Evolutionary conservation across 2,888 invertebrate genomes (phyloP), one percentile per base, ranked within the genome.

Genomic region (Eilema griseolum): DNA sequence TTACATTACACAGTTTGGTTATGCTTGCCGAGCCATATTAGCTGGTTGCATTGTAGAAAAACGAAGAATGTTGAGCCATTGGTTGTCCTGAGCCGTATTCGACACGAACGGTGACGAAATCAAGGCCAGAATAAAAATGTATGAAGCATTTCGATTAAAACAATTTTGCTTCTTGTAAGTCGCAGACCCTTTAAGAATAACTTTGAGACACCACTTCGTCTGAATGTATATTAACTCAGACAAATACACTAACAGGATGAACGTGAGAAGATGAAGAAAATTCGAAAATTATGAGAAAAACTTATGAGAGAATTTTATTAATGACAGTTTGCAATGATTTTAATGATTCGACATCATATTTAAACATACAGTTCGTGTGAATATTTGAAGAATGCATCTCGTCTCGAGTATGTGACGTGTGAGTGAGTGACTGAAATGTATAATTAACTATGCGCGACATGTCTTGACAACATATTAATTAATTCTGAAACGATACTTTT

Each of bases 91-190:
- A 88, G 88, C 81, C 84, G 85, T 83, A 81, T 83, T 84, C 86
- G 83, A 88, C 92, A 86, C 92, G 85, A 78, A 71, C 83, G 84
- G 90, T 89, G 91, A 86, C 85, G 85, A 85, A n/a, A 85, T 72
- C 83, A 81, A 79, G 82, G 61, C 10, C 66, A 57, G 63, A 78
- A 72, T 71, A 80, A 82, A 78, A 67, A 70, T 33, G 68, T 68
- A 73, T 84, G 85, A 85, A 80, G 86, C 89, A 90, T 91, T 89
- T 91, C 88, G 67, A 77, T 79, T 78, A 78, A 85, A 85, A 86
- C 86, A 88, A 89, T 89, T 88, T 77, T 73, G 77, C 75, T 79
- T 80, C 76, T 82, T 82, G 74, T 72, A 74, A 68, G 76, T 31
- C 41, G 24, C 73, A 67, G 67, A 69, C 73, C 73, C 66, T 82